Base-by-base conservation (phyloP, 2,113 vertebrate genomes). In the Hippopotamus amphibius region DNA sequence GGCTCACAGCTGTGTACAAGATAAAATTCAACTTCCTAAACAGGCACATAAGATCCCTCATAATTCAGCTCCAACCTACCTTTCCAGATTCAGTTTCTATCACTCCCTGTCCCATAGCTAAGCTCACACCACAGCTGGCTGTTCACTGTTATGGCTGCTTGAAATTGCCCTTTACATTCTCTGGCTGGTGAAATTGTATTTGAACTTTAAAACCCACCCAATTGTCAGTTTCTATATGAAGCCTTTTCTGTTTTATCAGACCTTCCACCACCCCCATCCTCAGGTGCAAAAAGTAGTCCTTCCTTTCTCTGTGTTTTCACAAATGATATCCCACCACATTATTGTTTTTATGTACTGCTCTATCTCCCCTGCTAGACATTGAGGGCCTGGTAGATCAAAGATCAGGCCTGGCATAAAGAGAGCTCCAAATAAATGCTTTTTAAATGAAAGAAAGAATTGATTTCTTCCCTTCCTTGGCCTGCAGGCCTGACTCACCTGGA, bases 401-500 rank as follows among this genome's bases (percentile, higher is more conserved):
- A 69, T 33, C 2, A 81, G 81, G 7, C 69, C 77, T 86, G 21
- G 33, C 16, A 85, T 37, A 87, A 3, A 33, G 1, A 57, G 17
- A 79, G 16, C 16, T 87, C 55, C 50, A 53, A 77, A 12, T 83
- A 66, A 91, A 21, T 37, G 19, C 53, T 90, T 76, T 79, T 65
- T 33, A 55, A 87, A 61, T 65, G 4, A 95, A 72, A 19, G 2
- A 30, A 83, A 80, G n/a, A 50, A 82, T 5, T n/a, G 8, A 74
- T 81, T 69, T 74, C 69, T 57, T 89, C 57, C 50, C 33, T 16
- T 90, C 30, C 33, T 50, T 72, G 57, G 43, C 26, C 37, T 81
- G 0, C 48, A 81, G 80, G 48, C n/a, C 72, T 69, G 43, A 80
- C 93, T 95, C 98, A 99, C 99, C 99, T 99, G 99, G 95, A 99